Base-by-base conservation (phyloP, 2,113 vertebrate species). In the Pao palembangensis region DNA sequence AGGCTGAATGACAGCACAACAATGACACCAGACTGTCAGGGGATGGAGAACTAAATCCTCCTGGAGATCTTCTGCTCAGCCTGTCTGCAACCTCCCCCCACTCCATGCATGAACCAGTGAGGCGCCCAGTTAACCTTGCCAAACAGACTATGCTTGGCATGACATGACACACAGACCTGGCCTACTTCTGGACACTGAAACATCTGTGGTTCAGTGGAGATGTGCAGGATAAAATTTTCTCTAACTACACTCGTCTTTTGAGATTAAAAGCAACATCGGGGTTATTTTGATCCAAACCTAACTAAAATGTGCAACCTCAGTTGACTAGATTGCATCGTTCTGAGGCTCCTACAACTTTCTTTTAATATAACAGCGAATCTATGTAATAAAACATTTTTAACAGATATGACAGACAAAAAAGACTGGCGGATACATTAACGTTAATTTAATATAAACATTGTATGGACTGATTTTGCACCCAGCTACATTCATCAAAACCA, bases 91-190 rank as follows among this genome's bases (percentile, higher is more conserved):
- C 80, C 77, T 65, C 69, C 79, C 82, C 79, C 77, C 63, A 28
- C 78, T 53, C 47, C 62, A 51, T 41, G 13, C 19, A 38, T 46
- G 50, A 80, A 58, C 69, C 77, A 76, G 50, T 7, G 73, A 76
- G 53, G 71, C 25, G 6, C 59, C 57, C 65, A 58, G 69, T 69
- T 76, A 73, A 69, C 74, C 64, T 63, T 73, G 61, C 65, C 64
- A 21, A 63, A 58, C 51, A 56, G 79, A 55, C 54, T 68, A 44
- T 17, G 41, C 66, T 59, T 64, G 71, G 38, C 58, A 55, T 61
- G 70, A 14, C 62, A 69, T 67, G 70, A 54, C 52, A 80, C 19
- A 64, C 73, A 70, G 69, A 81, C 76, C 57, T 87, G 81, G 78
- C 75, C 77, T 79, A 78, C 71, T 82, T 85, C 58, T 74, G 64